Conservation (phyloP, 2,797 vertebrate genomes). For the Danio tinwini region DNA sequence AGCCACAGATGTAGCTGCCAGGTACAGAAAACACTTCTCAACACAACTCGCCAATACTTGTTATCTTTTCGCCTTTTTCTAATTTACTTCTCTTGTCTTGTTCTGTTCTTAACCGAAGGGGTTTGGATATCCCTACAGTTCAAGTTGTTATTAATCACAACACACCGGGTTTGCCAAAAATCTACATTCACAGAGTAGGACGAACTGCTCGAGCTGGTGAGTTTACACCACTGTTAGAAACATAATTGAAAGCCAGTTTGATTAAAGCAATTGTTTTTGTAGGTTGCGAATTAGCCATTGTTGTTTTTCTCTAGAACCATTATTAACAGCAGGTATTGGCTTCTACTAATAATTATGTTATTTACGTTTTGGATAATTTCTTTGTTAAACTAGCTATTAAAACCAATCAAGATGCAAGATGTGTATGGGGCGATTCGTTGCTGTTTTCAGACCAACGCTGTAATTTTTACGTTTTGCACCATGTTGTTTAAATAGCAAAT, state of each 20-base stretch:
- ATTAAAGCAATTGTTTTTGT: background rate
- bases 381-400: too few species aligned
- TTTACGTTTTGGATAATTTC: too few species aligned
- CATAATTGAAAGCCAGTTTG: background rate
- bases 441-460: too few species aligned
- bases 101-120: conserved; percentile 72
- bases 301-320: background rate
- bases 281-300: background rate
- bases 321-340: background rate
- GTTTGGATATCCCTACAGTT: conserved; percentile 93
- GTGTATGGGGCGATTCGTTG: too few species aligned
- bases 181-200: conserved; percentile 95
- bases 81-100: background rate
- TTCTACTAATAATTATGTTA: background rate
- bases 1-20: conserved; percentile 93
- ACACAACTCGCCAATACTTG: background rate
- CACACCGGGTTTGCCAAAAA: conserved; percentile 93
- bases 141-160: conserved; percentile 98
- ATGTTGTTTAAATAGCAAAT: too few species aligned
- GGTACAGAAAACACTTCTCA: conserved; percentile 72
- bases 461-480: too few species aligned
- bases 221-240: background rate
- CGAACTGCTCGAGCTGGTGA: conserved; percentile 94
- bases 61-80: background rate
- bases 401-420: too few species aligned